These are phyloP conservation scores for Polymixis lichenea DNA, from an alignment of 2,888 invertebrate species.

Conservation along the genomic window DNA sequence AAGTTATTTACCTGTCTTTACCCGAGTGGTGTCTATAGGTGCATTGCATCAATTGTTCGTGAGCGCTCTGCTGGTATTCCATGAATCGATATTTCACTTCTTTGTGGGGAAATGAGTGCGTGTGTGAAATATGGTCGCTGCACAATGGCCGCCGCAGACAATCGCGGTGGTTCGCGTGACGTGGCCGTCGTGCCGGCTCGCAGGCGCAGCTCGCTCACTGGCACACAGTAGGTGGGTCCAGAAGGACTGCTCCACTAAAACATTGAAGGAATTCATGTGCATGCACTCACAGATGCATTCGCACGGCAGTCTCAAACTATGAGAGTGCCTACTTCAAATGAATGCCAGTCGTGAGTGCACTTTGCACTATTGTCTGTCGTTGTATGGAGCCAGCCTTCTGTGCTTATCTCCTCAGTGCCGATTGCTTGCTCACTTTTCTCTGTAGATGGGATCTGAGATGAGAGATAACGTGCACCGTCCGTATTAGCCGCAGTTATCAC, in stretches of 20 bases:
- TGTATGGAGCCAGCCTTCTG: slow-evolving; percentile 7
- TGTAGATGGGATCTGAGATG: slow-evolving; percentile 57
- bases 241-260: slow-evolving; percentile 11
- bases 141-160: slow-evolving; percentile 54
- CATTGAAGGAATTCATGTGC: not conserved
- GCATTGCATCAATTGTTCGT: slow-evolving; percentile 45
- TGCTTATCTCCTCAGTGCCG: not conserved
- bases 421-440: slow-evolving; percentile 16
- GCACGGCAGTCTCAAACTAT: not conserved
- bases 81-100: slow-evolving; percentile 60
- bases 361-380: not conserved
- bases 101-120: slow-evolving; percentile 46
- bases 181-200: slow-evolving; percentile 15
- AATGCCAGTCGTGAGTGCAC: not conserved
- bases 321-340: not conserved
- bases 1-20: slow-evolving; percentile 32
- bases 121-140: slow-evolving; percentile 39
- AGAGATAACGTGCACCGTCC: slow-evolving; percentile 38
- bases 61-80: slow-evolving; percentile 46
- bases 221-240: not conserved
- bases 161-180: slow-evolving; percentile 45
- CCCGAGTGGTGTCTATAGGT: slow-evolving; percentile 15
- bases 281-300: not conserved
- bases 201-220: not conserved
- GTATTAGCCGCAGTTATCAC: slow-evolving; percentile 53